Evolutionary conservation across 2,888 invertebrate genomes (phyloP), one percentile per base, ranked within the genome.

Genomic region (Chrysotoxum bicinctum): DNA sequence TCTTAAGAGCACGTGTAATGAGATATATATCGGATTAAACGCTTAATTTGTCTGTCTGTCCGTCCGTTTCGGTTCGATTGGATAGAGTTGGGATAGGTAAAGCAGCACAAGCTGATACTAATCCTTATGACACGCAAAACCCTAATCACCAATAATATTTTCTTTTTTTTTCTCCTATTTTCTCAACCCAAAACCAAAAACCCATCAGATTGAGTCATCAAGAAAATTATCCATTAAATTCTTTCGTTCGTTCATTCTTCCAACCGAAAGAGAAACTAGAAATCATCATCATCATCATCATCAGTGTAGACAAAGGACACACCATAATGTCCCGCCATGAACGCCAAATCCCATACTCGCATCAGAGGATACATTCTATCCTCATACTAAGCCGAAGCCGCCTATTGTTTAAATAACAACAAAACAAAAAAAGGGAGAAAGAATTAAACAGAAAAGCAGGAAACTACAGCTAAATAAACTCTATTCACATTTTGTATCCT

Each of bases 171-270:
- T 37, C n/a, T 32, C 12, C 16, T 16, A 14, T 52, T 52, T 40
- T 12, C 37, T 16, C 37, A 21, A 1, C 12, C 37, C 19, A 37
- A 48, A 37, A 1, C 12, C 37, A n/a, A 37, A 48, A 37, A 68
- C 16, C 54, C 45, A 75, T 52, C 37, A 56, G 64, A 72, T 78
- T 72, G 78, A 78, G 72, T 73, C 78, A 78, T 66, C 56, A 73
- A 32, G 19, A 35, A 30, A 48, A 54, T 43, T 70, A 64, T 45
- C 54, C 30, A 48, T 64, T 64, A 32, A 48, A 48, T 43, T 43
- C 30, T 19, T 64, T 32, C 48, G 8, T 32, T n/a, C 14, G 37
- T 64, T 21, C n/a, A 6, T 54, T 37, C 54, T 30, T 30, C 40
- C 9, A 40, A n/a, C 4, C 60, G n/a, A 37, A 58, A 35, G 16